These are phyloP conservation scores for Pollimyrus isidori DNA, from an alignment of 2,113 vertebrate genomes.

Conservation along the genomic window DNA sequence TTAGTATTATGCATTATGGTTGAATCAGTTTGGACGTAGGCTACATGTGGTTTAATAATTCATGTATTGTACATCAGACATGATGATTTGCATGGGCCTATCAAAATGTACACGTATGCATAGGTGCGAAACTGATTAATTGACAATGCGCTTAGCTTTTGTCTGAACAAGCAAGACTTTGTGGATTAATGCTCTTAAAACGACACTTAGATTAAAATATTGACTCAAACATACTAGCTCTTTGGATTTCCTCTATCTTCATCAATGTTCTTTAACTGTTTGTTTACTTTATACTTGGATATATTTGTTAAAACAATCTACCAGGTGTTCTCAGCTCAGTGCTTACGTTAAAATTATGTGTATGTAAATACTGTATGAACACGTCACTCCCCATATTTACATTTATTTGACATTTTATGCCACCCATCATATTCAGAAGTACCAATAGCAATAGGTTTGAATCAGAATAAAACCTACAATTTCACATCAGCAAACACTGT, in stretches of 20 bases:
- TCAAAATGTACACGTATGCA: neutral
- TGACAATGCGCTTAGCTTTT: slow-evolving; percentile 51
- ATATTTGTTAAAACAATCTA: slow-evolving; percentile 47
- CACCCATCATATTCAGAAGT: slow-evolving; percentile 66
- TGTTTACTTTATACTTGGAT: neutral
- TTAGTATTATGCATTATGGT: neutral
- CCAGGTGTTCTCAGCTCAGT: slow-evolving; percentile 39
- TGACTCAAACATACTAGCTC: slow-evolving; percentile 43
- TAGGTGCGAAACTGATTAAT: slow-evolving; percentile 17
- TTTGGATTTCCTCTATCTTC: neutral
- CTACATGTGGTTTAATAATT: neutral
- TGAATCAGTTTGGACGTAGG: neutral
- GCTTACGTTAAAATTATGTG: slow-evolving; percentile 59
- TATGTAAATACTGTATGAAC: slow-evolving; percentile 63
- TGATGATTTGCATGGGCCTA: neutral
- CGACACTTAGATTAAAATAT: slow-evolving; percentile 71
- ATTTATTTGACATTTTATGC: slow-evolving; percentile 81
- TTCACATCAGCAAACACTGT: slow-evolving; percentile 77
- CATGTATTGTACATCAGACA: neutral
- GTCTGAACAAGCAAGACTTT: slow-evolving; percentile 66
- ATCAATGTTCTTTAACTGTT: neutral
- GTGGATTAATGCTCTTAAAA: slow-evolving; percentile 79
- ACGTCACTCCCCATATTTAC: slow-evolving; percentile 61
- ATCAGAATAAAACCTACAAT: slow-evolving; percentile 75
- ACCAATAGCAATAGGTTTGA: slow-evolving; percentile 64